Conservation (phyloP, 2,113 vertebrate genomes). For the Gambusia affinis region DNA sequence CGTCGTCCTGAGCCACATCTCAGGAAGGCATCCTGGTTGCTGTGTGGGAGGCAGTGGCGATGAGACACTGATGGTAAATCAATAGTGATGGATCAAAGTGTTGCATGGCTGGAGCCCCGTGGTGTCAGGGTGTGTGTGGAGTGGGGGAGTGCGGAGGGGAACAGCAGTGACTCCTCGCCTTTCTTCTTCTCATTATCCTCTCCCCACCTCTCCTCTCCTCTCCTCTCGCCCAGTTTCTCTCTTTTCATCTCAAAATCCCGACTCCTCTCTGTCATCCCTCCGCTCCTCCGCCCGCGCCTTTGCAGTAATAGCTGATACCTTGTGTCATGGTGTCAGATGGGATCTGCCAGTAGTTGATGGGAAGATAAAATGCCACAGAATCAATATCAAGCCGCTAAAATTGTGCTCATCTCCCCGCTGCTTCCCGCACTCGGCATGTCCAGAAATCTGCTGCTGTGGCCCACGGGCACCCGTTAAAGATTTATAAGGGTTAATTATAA, state of each 20-base stretch:
- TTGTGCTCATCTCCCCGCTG: conserved; percentile 15
- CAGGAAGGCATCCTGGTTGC: conserved; percentile 13
- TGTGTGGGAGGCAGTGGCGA: conserved; percentile 47
- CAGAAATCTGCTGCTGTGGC: not conserved
- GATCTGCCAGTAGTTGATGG: conserved; percentile 37
- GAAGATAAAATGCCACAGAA: conserved; percentile 35
- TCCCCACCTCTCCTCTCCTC: conserved; percentile 22
- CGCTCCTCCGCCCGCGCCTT: not conserved
- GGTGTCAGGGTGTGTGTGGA: conserved; percentile 41
- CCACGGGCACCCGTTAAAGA: not conserved
- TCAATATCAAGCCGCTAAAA: conserved; percentile 36
- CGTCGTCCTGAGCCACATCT: not conserved
- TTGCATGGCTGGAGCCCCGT: conserved; percentile 57
- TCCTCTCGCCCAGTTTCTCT: conserved; percentile 35
- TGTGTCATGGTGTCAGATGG: conserved; percentile 49
- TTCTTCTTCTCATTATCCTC: conserved; percentile 51
- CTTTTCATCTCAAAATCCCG: conserved; percentile 31
- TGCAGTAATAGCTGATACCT: conserved; percentile 20
- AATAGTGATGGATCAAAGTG: conserved; percentile 77
- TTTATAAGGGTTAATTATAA: not conserved
- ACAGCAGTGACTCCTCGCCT: conserved; percentile 47
- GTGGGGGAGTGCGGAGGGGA: not conserved
- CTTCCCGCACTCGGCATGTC: not conserved
- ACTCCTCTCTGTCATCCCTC: conserved; percentile 12
- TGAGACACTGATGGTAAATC: conserved; percentile 73